Percentiles rank a stretch among this genome's conserved stretches.
phyloP scores from a whole-genome alignment of 2,113 vertebrate genomes.

The Calonectris borealis region DNA sequence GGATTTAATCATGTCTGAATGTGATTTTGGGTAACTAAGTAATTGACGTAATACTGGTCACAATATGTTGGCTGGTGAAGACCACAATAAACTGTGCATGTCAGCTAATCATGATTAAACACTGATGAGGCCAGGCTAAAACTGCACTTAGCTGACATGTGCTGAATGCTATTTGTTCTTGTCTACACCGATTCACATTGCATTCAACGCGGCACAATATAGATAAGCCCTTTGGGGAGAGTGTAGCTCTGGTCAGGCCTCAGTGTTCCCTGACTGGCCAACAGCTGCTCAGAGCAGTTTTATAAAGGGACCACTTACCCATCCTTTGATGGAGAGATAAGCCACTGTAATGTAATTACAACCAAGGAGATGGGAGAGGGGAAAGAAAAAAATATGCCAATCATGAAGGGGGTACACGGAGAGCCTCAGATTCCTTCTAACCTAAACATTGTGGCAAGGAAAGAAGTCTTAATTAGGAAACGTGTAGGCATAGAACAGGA shows the following conservation, averaged over 20 bases:
- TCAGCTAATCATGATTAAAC: constrained; percentile 57
- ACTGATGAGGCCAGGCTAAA: constrained; percentile 43
- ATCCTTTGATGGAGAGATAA: constrained; percentile 69
- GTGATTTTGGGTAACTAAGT: not conserved
- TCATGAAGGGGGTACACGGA: constrained; percentile 15
- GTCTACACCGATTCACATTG: constrained; percentile 35
- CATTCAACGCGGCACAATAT: constrained; percentile 28
- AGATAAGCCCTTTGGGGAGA: constrained; percentile 51
- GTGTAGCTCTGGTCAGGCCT: constrained; percentile 32
- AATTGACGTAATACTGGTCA: constrained; percentile 22
- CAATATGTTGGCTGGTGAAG: constrained; percentile 34
- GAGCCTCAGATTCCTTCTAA: constrained; percentile 64
- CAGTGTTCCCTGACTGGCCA: constrained; percentile 48
- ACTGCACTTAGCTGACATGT: constrained; percentile 55
- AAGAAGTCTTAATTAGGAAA: constrained; percentile 74
- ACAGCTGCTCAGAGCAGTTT: constrained; percentile 35
- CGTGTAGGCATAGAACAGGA: constrained; percentile 62
- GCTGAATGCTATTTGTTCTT: constrained; percentile 64
- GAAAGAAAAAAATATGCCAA: constrained; percentile 64
- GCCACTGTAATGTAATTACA: constrained; percentile 61
- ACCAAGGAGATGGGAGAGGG: constrained; percentile 50
- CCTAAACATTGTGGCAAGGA: constrained; percentile 69
- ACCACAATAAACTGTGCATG: constrained; percentile 42
- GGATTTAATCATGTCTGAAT: not conserved
- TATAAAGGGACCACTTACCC: constrained; percentile 57